Conservation (phyloP, 2,888 invertebrate species). For the Pammene fasciana region DNA sequence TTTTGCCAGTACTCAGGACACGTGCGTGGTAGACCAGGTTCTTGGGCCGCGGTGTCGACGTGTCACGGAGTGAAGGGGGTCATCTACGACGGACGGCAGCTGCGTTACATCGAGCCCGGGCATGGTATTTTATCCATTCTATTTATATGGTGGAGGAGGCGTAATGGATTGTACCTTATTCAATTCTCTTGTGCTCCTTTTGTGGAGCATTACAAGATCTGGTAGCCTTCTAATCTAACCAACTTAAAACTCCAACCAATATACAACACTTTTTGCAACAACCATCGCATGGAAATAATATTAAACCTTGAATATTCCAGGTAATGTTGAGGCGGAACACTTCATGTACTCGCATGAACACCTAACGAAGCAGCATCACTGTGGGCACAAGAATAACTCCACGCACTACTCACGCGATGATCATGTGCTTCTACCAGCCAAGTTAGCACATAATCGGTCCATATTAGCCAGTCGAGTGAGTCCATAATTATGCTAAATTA, state of each 20-base stretch:
- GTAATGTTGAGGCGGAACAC: slow-evolving; percentile 78
- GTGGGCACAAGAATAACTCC: slow-evolving; percentile 84
- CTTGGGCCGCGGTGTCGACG: slow-evolving; percentile 93
- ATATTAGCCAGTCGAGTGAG: slow-evolving; percentile 84
- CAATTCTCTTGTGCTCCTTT: too few species aligned
- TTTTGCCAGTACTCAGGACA: slow-evolving; percentile 91
- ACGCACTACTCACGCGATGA: slow-evolving; percentile 72
- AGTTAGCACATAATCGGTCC: slow-evolving; percentile 77
- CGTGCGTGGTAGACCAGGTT: slow-evolving; percentile 86
- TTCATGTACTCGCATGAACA: slow-evolving; percentile 87
- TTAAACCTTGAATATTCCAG: slow-evolving; percentile 50
- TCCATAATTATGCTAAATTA: neutral
- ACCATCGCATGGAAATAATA: too few species aligned
- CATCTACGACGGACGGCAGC: slow-evolving; percentile 89
- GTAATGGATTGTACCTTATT: too few species aligned
- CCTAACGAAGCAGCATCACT: slow-evolving; percentile 80
- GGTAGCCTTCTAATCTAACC: too few species aligned
- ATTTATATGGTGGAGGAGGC: too few species aligned
- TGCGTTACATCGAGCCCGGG: slow-evolving; percentile 87
- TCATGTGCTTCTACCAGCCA: slow-evolving; percentile 46
- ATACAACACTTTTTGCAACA: too few species aligned
- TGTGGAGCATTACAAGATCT: too few species aligned
- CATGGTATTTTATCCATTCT: slow-evolving; percentile 54
- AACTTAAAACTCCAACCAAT: too few species aligned
- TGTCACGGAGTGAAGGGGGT: slow-evolving; percentile 90